Conservation (phyloP, 2,888 invertebrate genomes). For the Tenthredo notha region DNA sequence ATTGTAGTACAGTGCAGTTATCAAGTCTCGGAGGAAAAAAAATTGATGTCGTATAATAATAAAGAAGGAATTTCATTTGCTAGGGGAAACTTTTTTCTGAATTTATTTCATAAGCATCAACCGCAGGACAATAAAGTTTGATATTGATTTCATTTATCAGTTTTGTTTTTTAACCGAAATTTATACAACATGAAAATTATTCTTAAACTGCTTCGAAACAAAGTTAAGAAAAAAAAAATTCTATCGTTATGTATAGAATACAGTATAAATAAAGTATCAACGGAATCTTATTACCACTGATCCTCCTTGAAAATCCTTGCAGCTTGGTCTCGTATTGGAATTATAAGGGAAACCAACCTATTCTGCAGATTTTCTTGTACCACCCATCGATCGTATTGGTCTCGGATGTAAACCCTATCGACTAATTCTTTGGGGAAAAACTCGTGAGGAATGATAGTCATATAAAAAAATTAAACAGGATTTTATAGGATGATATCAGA, state of each 20-base stretch:
- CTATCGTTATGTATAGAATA: background rate
- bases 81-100: background rate
- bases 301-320: background rate
- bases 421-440: background rate
- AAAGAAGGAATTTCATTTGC: background rate
- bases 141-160: background rate
- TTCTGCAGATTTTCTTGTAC: background rate
- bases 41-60: background rate
- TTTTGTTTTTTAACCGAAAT: background rate
- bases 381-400: background rate
- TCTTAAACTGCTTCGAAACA: background rate
- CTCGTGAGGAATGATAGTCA: background rate
- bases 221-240: background rate
- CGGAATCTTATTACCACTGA: constrained; percentile 26
- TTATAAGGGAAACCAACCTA: background rate
- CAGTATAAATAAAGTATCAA: background rate
- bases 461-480: background rate
- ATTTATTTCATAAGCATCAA: background rate
- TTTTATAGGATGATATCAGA: background rate
- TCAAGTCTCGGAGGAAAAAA: background rate
- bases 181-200: background rate
- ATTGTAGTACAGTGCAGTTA: background rate
- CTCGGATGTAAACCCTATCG: background rate
- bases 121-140: background rate
- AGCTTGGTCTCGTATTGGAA: background rate